Percentiles rank a stretch among this genome's conserved stretches.
Conservation (phyloP, 2,797 vertebrate species). For the Sebastiscus tertius region DNA sequence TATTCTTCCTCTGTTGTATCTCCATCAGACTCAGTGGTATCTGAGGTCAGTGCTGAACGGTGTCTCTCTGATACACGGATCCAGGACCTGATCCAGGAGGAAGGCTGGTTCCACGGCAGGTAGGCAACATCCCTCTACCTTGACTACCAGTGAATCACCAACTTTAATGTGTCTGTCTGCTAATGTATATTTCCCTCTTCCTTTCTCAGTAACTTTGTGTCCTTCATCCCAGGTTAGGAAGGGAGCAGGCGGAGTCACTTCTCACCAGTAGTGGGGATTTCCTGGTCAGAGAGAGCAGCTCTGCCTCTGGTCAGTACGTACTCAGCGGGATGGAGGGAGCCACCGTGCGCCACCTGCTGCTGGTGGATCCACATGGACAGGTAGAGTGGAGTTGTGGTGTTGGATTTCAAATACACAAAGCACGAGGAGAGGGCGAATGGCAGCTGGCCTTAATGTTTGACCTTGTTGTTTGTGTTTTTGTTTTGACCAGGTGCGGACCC, state of each 20-base stretch:
- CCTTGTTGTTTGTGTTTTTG: slow-evolving; percentile 1
- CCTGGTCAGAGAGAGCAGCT: slow-evolving; percentile 91
- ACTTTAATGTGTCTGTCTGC: background rate
- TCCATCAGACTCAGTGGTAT: slow-evolving; percentile 18
- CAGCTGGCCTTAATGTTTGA: background rate
- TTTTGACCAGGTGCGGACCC: slow-evolving; percentile 88
- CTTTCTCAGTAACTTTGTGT: background rate
- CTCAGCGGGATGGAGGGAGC: slow-evolving; percentile 92
- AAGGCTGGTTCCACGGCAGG: slow-evolving; percentile 93
- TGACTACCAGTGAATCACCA: background rate
- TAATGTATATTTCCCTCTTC: background rate
- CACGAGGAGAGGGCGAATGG: background rate
- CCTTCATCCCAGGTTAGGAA: slow-evolving; percentile 77
- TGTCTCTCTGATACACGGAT: slow-evolving; percentile 52
- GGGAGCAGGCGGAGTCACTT: slow-evolving; percentile 89
- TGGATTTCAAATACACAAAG: background rate
- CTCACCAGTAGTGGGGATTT: slow-evolving; percentile 90
- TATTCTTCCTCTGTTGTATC: background rate
- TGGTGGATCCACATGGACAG: slow-evolving; percentile 94
- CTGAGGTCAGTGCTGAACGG: slow-evolving; percentile 28
- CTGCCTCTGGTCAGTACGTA: slow-evolving; percentile 90
- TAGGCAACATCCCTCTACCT: slow-evolving; percentile 2
- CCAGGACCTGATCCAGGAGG: slow-evolving; percentile 82
- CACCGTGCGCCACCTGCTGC: slow-evolving; percentile 88
- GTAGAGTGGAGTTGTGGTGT: slow-evolving; percentile 53